phyloP scores from a whole-genome alignment of 2,113 vertebrate genomes.

The Caloenas nicobarica region DNA sequence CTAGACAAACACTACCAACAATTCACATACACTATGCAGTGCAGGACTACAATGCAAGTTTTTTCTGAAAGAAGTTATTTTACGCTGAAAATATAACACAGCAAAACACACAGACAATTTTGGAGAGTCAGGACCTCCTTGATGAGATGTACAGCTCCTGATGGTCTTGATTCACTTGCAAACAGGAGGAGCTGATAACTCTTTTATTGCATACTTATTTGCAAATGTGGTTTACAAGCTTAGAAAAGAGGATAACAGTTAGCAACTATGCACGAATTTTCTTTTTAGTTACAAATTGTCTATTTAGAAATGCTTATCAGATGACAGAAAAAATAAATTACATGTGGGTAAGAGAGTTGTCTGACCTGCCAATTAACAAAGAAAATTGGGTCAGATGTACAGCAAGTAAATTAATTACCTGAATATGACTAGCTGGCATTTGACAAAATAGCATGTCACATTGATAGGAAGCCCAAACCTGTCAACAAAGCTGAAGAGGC shows the following conservation, averaged over 20 bases:
- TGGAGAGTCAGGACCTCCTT: not conserved
- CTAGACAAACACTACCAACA: not conserved
- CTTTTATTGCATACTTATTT: not conserved
- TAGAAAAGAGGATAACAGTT: not conserved
- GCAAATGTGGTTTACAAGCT: not conserved
- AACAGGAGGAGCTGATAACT: not conserved
- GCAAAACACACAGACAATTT: not conserved
- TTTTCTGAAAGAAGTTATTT: not conserved
- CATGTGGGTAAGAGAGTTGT: not conserved
- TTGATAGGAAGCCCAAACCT: not conserved
- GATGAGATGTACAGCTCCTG: not conserved
- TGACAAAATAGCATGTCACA: not conserved
- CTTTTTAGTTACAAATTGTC: not conserved
- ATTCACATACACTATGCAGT: not conserved
- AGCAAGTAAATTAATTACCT: constrained; percentile 48
- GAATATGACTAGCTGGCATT: constrained; percentile 13
- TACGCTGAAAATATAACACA: not conserved
- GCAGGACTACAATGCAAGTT: not conserved
- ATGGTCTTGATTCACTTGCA: not conserved
- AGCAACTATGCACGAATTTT: not conserved
- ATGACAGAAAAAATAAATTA: constrained; percentile 7
- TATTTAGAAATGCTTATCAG: constrained; percentile 22
- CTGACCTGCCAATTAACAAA: constrained; percentile 40
- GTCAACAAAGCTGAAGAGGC: not conserved
- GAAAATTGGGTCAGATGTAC: constrained; percentile 27